phyloP scores from a whole-genome alignment of 1,140 invertebrate genomes.

The Tetragnatha versicolor region DNA sequence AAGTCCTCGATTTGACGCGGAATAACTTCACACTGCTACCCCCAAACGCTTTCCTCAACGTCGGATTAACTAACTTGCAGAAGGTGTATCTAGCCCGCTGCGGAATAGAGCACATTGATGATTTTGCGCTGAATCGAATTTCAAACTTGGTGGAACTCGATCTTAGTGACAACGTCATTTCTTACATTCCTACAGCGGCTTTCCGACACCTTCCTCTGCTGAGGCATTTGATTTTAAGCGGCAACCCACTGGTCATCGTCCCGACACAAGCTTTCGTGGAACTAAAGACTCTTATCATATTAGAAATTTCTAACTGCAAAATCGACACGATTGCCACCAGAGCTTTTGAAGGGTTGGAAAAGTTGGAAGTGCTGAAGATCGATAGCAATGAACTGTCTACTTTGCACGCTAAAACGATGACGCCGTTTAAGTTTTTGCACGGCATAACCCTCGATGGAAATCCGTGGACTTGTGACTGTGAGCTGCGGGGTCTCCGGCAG shows the following conservation, averaged over 20 bases:
- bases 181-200: conserved; percentile 76
- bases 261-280: conserved; percentile 78
- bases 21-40: conserved; percentile 80
- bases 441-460: conserved; percentile 81
- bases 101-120: conserved; percentile 77
- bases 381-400: conserved; percentile 80
- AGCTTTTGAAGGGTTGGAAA: conserved; percentile 81
- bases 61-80: conserved; percentile 84
- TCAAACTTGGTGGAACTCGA: conserved; percentile 89
- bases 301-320: conserved; percentile 82
- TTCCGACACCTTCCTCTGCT: conserved; percentile 79
- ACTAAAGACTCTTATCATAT: conserved; percentile 76
- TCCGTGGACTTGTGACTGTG: conserved; percentile 90
- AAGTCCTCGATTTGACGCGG: conserved; percentile 83
- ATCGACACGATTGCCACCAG: conserved; percentile 78
- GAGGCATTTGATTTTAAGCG: conserved; percentile 80
- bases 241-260: conserved; percentile 79
- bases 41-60: conserved; percentile 77
- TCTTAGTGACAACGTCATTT: conserved; percentile 80
- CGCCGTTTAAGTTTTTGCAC: conserved; percentile 74
- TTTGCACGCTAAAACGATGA: conserved; percentile 76
- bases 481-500: conserved; percentile 78
- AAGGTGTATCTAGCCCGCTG: conserved; percentile 82
- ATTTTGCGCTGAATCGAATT: conserved; percentile 79
- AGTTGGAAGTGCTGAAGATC: conserved; percentile 82